Evolutionary conservation across 2,113 vertebrate genomes (phyloP), one percentile per base, ranked within the genome.

Genomic region (Vulpes vulpes): DNA sequence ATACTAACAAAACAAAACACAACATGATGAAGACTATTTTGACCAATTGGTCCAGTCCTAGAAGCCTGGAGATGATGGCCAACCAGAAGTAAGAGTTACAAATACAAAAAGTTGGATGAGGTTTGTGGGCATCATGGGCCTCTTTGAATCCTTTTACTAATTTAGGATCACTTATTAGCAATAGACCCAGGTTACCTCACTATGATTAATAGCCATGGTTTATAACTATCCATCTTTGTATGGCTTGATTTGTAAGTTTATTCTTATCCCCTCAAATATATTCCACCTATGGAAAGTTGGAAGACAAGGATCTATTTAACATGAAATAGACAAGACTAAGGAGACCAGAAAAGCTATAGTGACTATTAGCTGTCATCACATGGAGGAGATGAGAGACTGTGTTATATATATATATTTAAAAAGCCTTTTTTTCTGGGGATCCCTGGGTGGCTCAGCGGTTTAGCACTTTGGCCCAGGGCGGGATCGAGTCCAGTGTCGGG

Each of bases 191-290:
- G 32, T 86, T 49, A 6, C 30, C n/a, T 91, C 32, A 35, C 5
- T 93, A 25, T 81, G 35, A 81, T 78, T 93, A 91, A 9, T 53
- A 82, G 2, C 38, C 57, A 30, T 38, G 3, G n/a, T 67, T 81
- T 71, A 55, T 89, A 80, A 22, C 43, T 82, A 55, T 88, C 22
- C 51, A 3, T 94, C 57, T 93, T 90, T 76, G 14, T 83, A 35
- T 3, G 49, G 17, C 16, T 93, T 92, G 69, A 87, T 35, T 9
- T 90, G 85, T 87, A 64, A 43, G 25, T 38, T 92, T 53, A 76
- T 91, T 84, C 25, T 96, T 74, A 76, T 82, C 11, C n/a, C 73
- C 67, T 90, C 80, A 80, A 60, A 65, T 84, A 65, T 67, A 57
- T 92, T 89, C 65, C 20, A 93, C n/a, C 25, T 84, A n/a, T 35